Evolutionary conservation across 1,140 invertebrate genomes (phyloP).

Genomic region (Hormaphis cornu): DNA sequence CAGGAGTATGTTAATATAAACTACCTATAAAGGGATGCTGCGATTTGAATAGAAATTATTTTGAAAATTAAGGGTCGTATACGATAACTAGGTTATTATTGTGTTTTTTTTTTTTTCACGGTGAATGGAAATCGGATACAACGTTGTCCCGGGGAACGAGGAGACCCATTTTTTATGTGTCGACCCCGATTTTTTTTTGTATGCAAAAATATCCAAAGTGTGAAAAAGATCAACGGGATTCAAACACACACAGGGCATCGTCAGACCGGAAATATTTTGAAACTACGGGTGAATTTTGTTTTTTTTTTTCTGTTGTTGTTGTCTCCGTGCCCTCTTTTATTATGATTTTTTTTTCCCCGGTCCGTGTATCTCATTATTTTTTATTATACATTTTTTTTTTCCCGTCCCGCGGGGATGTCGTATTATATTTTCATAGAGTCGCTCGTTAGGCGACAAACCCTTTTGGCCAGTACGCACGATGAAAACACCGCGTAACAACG

Average conservation of each 20-base stretch:
- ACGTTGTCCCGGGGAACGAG: constrained; percentile 21
- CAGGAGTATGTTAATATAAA: constrained; percentile 32
- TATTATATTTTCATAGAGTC: constrained; percentile 30
- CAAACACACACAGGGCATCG: constrained; percentile 27
- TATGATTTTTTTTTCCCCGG: neutral
- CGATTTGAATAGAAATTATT: constrained; percentile 30
- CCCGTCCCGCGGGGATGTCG: neutral
- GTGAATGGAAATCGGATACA: constrained; percentile 32
- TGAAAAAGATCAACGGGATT: constrained; percentile 32
- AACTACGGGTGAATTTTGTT: constrained; percentile 31
- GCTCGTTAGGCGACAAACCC: constrained; percentile 31
- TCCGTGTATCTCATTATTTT: constrained; percentile 26
- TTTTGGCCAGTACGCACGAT: constrained; percentile 30
- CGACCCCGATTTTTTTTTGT: constrained; percentile 31
- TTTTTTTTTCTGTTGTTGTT: constrained; percentile 31
- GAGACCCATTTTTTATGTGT: constrained; percentile 30
- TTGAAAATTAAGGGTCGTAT: constrained; percentile 31
- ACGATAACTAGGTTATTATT: constrained; percentile 33
- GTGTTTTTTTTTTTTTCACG: constrained; percentile 22
- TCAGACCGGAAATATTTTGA: constrained; percentile 32
- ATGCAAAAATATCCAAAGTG: constrained; percentile 28
- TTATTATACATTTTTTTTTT: constrained; percentile 25
- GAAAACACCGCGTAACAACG: constrained; percentile 28
- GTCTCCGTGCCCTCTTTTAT: constrained; percentile 24
- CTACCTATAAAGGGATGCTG: constrained; percentile 29